Evolutionary conservation across 2,888 invertebrate genomes (phyloP), one percentile per base, ranked within the genome.

Genomic region (Drosophila mulleri): DNA sequence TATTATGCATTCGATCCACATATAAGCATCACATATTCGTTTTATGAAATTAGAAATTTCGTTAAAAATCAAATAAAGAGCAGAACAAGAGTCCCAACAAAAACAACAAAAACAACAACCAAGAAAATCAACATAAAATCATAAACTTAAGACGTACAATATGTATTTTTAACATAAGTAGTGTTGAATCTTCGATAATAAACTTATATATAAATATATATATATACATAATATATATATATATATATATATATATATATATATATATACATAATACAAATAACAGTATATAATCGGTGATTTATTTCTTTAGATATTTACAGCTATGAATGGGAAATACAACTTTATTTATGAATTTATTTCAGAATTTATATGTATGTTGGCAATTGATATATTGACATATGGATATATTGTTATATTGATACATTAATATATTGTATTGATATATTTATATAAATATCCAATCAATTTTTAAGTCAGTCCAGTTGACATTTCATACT

Each of bases 151-250:
- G 85, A 79, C 87, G 79, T 86, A 83, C 73, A 87, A 89, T 82
- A 57, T 57, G 44, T 57, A 87, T 84, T 84, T 84, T 89, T 87
- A 84, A 89, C 85, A 53, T 84, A 84, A 84, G 84, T 84, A 84
- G 84, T 89, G 84, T 84, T 84, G 84, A 84, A 89, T 89, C 88
- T 84, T 84, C 89, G 88, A 84, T 84, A 87, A 84, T 84, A 84
- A 88, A 88, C 88, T 80, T 79, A 87, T 84, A 53, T 53, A 53
- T 53, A 88, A 39, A 53, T 53, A 88, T 66, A 82, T 11, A 47
- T 16, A 47, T 23, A 47, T 45, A 45, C 26, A 47, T 45, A 45
- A 47, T 23, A 47, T 45, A 45, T 47, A 47, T 45, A 45, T 42
- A 88, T 79, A 87, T 84, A 53, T 53, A 53, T 53, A 88, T 26